These are phyloP conservation scores for Eumaeus atala DNA, from an alignment of 1,140 invertebrate species.

Conservation along the genomic window DNA sequence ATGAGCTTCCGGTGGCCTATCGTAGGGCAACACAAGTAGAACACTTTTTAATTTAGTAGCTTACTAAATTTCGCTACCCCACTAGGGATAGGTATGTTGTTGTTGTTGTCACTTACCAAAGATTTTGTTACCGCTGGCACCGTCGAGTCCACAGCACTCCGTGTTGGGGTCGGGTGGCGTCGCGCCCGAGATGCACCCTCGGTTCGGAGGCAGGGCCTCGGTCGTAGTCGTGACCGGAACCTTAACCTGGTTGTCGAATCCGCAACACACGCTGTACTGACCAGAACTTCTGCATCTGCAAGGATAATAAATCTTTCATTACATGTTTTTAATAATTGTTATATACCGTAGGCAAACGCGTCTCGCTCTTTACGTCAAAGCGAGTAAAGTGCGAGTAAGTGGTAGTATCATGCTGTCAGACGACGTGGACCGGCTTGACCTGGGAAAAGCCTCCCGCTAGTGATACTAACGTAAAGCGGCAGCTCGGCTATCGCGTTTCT, in stretches of 20 bases:
- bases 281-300: conserved; percentile 32
- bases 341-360: not conserved
- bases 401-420: too few species aligned
- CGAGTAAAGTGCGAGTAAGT: not conserved
- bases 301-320: conserved; percentile 3
- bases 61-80: too few species aligned
- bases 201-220: not conserved
- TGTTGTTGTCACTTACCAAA: conserved; percentile 24
- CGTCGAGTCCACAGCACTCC: conserved; percentile 35
- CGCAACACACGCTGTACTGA: conserved; percentile 40
- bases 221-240: not conserved
- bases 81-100: too few species aligned
- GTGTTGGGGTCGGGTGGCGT: conserved; percentile 30
- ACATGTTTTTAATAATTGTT: too few species aligned
- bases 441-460: too few species aligned
- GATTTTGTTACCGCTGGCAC: conserved; percentile 33
- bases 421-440: too few species aligned
- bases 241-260: conserved; percentile 2
- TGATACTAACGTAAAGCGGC: too few species aligned
- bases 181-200: conserved; percentile 1
- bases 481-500: too few species aligned
- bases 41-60: too few species aligned
- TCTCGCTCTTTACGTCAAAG: too few species aligned
- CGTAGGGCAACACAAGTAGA: too few species aligned
- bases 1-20: too few species aligned